Evolutionary conservation across 2,113 vertebrate species (phyloP).

Genomic region (Spizaetus ornatus): DNA sequence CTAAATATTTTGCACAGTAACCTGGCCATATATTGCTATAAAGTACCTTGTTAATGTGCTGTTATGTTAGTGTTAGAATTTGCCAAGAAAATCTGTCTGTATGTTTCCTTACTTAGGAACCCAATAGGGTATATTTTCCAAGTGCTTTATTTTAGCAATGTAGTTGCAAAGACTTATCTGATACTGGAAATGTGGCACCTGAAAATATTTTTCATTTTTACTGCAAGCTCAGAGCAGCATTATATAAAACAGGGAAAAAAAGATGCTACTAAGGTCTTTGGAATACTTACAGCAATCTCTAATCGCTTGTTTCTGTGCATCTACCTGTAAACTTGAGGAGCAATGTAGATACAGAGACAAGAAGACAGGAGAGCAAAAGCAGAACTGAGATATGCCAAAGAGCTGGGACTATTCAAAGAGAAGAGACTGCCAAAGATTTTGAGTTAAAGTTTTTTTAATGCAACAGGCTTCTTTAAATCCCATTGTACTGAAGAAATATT

Average conservation of each 20-base stretch:
- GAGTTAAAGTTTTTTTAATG: background rate
- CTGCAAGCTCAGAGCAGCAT: background rate
- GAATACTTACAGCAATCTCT: background rate
- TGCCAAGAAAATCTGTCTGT: slow-evolving; percentile 35
- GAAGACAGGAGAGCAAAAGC: background rate
- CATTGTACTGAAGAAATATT: background rate
- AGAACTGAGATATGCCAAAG: background rate
- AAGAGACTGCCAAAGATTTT: background rate
- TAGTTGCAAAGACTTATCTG: background rate
- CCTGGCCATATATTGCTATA: background rate
- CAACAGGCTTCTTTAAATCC: background rate
- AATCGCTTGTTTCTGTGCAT: background rate
- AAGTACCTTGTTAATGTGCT: slow-evolving; percentile 45
- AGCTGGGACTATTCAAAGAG: background rate
- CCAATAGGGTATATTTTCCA: background rate
- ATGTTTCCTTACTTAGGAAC: slow-evolving; percentile 10
- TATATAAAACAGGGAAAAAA: background rate
- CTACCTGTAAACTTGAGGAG: background rate
- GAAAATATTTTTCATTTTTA: background rate
- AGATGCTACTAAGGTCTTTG: background rate
- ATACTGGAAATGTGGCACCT: background rate
- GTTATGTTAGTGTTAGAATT: slow-evolving; percentile 37
- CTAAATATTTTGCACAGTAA: background rate
- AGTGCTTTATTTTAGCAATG: background rate
- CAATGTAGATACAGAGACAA: background rate